phyloP scores from a whole-genome alignment of 2,797 vertebrate species.

The Mallotus villosus region DNA sequence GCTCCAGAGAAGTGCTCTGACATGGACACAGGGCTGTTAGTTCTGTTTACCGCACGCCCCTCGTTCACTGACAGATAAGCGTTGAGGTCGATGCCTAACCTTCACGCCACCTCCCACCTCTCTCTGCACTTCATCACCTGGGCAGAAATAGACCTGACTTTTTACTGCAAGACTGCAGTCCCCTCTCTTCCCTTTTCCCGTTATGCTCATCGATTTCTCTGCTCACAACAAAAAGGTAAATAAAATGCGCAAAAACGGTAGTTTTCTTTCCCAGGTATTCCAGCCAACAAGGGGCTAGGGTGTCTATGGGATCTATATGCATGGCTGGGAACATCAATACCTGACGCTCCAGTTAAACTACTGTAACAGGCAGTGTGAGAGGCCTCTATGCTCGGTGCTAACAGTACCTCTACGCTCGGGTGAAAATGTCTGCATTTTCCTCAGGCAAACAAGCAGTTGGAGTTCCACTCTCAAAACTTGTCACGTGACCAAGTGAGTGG shows the following conservation, averaged over 20 bases:
- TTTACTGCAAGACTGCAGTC: slow-evolving; percentile 65
- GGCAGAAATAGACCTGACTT: slow-evolving; percentile 69
- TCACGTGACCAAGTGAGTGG: slow-evolving; percentile 53
- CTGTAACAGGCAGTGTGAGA: slow-evolving; percentile 37
- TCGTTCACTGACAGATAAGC: slow-evolving; percentile 61
- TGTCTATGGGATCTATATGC: slow-evolving; percentile 55
- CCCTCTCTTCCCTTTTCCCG: slow-evolving; percentile 41
- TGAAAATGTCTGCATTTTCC: slow-evolving; percentile 51
- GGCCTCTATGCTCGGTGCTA: slow-evolving; percentile 25
- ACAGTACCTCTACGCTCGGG: slow-evolving; percentile 61
- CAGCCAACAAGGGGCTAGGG: slow-evolving; percentile 51
- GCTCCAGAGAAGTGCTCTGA: slow-evolving; percentile 45
- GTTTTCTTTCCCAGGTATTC: slow-evolving; percentile 52
- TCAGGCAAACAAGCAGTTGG: slow-evolving; percentile 55
- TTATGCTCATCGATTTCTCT: slow-evolving; percentile 70
- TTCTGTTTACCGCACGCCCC: slow-evolving; percentile 59
- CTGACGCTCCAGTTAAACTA: slow-evolving; percentile 46
- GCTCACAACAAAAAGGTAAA: slow-evolving; percentile 34
- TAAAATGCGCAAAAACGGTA: slow-evolving; percentile 29
- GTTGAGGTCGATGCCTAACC: slow-evolving; percentile 59
- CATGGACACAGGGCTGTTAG: slow-evolving; percentile 54
- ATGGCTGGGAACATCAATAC: slow-evolving; percentile 43
- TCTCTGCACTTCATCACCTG: slow-evolving; percentile 66
- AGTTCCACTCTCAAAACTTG: slow-evolving; percentile 65
- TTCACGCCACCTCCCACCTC: slow-evolving; percentile 49